Conservation (phyloP, 2,113 vertebrate genomes). For the Thunnus maccoyii region DNA sequence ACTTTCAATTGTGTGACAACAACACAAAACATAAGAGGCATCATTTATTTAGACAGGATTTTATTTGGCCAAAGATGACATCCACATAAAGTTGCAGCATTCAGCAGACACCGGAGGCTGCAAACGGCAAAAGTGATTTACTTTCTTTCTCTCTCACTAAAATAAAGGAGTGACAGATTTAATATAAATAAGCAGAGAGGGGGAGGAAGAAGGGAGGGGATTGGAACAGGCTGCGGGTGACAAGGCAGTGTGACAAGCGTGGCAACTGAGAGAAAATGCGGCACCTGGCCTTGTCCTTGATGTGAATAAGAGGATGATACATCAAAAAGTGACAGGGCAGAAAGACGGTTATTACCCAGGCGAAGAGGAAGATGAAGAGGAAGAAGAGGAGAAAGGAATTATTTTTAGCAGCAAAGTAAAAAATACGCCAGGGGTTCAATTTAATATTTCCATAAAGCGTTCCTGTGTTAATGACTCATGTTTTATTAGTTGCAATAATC, state of each 20-base stretch:
- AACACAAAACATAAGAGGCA: conserved; percentile 39
- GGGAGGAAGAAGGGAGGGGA: conserved; percentile 44
- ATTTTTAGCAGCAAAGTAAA: conserved; percentile 67
- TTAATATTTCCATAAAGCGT: conserved; percentile 50
- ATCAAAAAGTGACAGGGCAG: conserved; percentile 78
- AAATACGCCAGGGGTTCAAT: conserved; percentile 59
- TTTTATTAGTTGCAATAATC: conserved; percentile 43
- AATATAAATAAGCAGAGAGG: conserved; percentile 70
- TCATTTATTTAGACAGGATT: conserved; percentile 58
- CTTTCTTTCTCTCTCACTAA: conserved; percentile 57
- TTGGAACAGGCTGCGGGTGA: conserved; percentile 67
- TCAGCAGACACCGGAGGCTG: conserved; percentile 57
- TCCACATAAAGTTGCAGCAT: conserved; percentile 44
- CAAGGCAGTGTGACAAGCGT: conserved; percentile 72
- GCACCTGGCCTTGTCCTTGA: conserved; percentile 84
- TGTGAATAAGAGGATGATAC: conserved; percentile 77
- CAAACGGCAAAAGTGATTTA: conserved; percentile 62
- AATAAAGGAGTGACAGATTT: conserved; percentile 76
- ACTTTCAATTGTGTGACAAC: conserved; percentile 31
- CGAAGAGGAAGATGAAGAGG: conserved; percentile 42
- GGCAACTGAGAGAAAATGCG: conserved; percentile 71
- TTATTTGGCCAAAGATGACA: conserved; percentile 59
- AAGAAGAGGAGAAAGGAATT: conserved; percentile 58
- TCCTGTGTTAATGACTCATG: conserved; percentile 46
- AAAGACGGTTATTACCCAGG: conserved; percentile 76